These are phyloP conservation scores for Dendrolimus punctatus DNA, from an alignment of 1,140 invertebrate genomes.

Conservation along the genomic window DNA sequence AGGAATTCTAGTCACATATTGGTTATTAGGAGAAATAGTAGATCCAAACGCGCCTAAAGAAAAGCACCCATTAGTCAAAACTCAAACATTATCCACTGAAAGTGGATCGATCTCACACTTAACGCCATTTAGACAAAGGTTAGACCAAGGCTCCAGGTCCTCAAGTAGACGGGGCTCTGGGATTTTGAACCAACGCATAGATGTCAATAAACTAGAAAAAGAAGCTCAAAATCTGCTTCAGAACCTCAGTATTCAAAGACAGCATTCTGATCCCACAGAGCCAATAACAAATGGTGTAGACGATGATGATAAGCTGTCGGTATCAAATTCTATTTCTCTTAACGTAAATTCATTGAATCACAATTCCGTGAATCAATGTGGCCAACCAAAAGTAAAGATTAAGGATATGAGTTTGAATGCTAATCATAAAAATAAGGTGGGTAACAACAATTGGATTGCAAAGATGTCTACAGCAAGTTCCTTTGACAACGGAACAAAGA, in stretches of 20 bases:
- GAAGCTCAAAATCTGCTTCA: constrained; percentile 54
- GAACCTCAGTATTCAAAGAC: constrained; percentile 49
- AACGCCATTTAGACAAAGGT: constrained; percentile 54
- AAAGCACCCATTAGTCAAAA: constrained; percentile 36
- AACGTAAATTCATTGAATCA: constrained; percentile 57
- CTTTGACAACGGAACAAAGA: constrained; percentile 54
- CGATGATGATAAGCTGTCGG: constrained; percentile 45
- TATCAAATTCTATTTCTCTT: constrained; percentile 53
- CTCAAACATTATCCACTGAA: constrained; percentile 40
- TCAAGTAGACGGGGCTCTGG: constrained; percentile 64
- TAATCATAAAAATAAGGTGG: constrained; percentile 59
- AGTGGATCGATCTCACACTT: constrained; percentile 55
- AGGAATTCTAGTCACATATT: constrained; percentile 91
- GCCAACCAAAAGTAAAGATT: constrained; percentile 52
- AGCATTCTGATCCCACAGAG: constrained; percentile 52
- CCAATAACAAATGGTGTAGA: constrained; percentile 53
- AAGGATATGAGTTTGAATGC: constrained; percentile 52
- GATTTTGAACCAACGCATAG: constrained; percentile 30
- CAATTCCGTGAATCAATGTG: constrained; percentile 42
- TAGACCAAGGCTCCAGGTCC: constrained; percentile 52
- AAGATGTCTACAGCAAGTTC: constrained; percentile 60
- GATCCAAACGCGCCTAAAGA: constrained; percentile 49
- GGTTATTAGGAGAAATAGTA: constrained; percentile 83
- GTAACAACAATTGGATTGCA: constrained; percentile 67
- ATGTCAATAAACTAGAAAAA: constrained; percentile 43